These are phyloP conservation scores for Lamellibrachia satsuma DNA, from an alignment of 2,888 invertebrate genomes.

Conservation along the genomic window DNA sequence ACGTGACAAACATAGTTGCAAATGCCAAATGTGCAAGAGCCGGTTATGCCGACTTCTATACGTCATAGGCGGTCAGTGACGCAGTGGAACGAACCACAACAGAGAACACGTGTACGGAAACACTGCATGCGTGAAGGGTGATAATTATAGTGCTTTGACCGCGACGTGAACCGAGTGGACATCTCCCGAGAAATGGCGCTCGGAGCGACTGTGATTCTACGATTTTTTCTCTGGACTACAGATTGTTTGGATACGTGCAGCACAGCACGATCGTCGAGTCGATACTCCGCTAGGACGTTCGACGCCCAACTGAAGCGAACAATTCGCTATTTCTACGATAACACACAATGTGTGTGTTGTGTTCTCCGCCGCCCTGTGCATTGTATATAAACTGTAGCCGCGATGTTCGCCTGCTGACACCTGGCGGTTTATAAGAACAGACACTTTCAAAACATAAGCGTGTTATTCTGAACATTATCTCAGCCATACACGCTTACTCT, in stretches of 20 bases:
- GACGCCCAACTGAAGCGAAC: neutral
- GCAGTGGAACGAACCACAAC: neutral
- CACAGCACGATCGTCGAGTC: neutral
- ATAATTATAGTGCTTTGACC: neutral
- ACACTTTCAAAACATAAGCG: neutral
- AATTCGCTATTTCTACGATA: neutral
- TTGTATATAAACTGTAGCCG: neutral
- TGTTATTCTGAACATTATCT: neutral
- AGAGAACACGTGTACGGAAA: neutral
- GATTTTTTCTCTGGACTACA: neutral
- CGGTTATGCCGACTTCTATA: neutral
- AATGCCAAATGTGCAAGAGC: neutral
- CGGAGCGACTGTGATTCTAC: constrained; percentile 6
- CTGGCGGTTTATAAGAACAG: neutral
- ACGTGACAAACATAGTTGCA: neutral
- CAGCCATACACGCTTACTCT: neutral
- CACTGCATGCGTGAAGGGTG: neutral
- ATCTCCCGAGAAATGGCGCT: neutral
- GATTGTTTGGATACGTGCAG: neutral
- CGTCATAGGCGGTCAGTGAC: neutral
- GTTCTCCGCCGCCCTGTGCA: neutral
- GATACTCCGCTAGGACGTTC: neutral
- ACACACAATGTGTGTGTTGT: neutral
- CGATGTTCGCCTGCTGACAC: neutral
- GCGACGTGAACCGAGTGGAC: neutral